Percentiles rank a stretch among this genome's conserved stretches.
These are phyloP conservation scores for Archivesica marissinica DNA, from an alignment of 1,140 invertebrate species.

Conservation along the genomic window DNA sequence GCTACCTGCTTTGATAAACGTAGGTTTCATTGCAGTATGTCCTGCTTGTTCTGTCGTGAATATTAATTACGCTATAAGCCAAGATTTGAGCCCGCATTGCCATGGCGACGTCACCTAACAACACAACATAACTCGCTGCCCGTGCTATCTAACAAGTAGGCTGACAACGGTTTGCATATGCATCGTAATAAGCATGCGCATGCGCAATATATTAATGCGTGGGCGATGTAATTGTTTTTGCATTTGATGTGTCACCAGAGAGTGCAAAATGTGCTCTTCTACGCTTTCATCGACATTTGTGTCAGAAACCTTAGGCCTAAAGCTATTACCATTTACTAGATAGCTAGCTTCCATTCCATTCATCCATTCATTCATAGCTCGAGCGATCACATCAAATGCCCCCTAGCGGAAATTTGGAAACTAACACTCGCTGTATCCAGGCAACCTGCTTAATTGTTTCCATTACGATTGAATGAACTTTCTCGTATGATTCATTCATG, in stretches of 20 bases:
- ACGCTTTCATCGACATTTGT: conserved; percentile 18
- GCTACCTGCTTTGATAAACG: too few relatives aligned
- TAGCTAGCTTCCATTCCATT: not conserved
- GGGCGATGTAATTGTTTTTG: not conserved
- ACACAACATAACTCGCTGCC: too few relatives aligned
- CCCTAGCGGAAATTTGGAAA: conserved; percentile 20
- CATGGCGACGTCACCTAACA: too few relatives aligned
- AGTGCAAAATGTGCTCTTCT: not conserved
- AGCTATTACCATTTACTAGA: conserved; percentile 10
- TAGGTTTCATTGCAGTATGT: too few relatives aligned
- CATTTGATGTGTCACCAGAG: not conserved
- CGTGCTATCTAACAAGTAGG: too few relatives aligned
- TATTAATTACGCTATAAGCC: too few relatives aligned
- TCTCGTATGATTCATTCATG: conserved; percentile 26
- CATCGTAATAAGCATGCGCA: too few relatives aligned
- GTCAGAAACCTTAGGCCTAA: not conserved
- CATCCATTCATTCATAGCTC: not conserved
- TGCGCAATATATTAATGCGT: not conserved
- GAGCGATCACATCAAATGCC: conserved; percentile 19
- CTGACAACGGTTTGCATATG: too few relatives aligned
- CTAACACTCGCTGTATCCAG: conserved; percentile 14
- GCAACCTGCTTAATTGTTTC: conserved; percentile 31
- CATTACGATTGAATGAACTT: conserved; percentile 31
- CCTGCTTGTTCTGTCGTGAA: too few relatives aligned
- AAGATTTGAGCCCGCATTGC: too few relatives aligned